Percentiles rank a stretch among this genome's conserved stretches.
These are phyloP conservation scores for Silvanus unidentatus DNA, from an alignment of 2,888 invertebrate genomes.

Conservation along the genomic window DNA sequence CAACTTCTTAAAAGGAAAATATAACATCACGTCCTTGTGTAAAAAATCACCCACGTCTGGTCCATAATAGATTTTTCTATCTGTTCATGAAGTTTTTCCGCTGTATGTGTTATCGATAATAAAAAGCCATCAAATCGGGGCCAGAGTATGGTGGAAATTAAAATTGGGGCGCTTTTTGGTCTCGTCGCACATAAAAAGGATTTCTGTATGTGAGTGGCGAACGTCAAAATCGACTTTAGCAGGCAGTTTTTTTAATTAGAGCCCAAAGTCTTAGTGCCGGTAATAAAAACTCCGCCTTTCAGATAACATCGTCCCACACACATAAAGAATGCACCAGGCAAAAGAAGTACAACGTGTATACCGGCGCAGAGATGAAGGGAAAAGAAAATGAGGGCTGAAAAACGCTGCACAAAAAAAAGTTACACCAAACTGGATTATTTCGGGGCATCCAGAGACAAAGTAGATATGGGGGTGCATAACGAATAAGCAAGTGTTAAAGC, in stretches of 20 bases:
- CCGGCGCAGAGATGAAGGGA: slow-evolving; percentile 27
- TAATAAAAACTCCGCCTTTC: slow-evolving; percentile 34
- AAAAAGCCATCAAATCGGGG: too few species aligned
- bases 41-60: too few species aligned
- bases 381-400: slow-evolving; percentile 37
- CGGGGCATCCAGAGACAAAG: slow-evolving; percentile 28
- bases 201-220: slow-evolving; percentile 8
- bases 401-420: slow-evolving; percentile 34
- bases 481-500: slow-evolving; percentile 36
- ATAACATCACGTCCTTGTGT: background rate
- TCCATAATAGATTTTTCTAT: too few species aligned
- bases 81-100: too few species aligned
- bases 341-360: too few species aligned
- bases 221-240: slow-evolving; percentile 25
- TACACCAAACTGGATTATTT: slow-evolving; percentile 37
- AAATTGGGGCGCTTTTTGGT: background rate
- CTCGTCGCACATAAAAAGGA: slow-evolving; percentile 9
- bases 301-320: slow-evolving; percentile 30
- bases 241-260: slow-evolving; percentile 37
- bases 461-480: slow-evolving; percentile 37
- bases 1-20: background rate
- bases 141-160: background rate
- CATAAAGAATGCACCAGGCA: too few species aligned
- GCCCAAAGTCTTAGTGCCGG: slow-evolving; percentile 29
- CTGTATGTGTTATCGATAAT: too few species aligned